Evolutionary conservation across 1,140 invertebrate species (phyloP).

Genomic region (Drosophila lini): DNA sequence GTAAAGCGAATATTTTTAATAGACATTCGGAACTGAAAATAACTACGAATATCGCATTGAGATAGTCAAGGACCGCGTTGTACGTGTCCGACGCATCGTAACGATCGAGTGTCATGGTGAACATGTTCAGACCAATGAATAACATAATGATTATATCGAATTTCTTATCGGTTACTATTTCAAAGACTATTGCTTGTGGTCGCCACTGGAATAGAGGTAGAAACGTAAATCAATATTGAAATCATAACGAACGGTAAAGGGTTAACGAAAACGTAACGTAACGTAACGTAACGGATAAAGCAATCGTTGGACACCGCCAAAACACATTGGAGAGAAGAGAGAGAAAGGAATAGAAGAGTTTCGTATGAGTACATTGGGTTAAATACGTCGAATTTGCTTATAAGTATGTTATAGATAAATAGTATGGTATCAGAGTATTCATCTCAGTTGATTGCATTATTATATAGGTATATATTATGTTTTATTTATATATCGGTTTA

Average conservation of each 20-base stretch:
- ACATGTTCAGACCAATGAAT: slow-evolving; percentile 99
- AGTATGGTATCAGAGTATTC: slow-evolving; percentile 26
- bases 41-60: slow-evolving; percentile 99
- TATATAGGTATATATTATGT: slow-evolving; percentile 12
- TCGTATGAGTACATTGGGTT: slow-evolving; percentile 74
- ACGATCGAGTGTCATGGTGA: slow-evolving; percentile 99
- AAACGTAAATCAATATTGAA: slow-evolving; percentile 40
- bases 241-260: slow-evolving; percentile 24
- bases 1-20: slow-evolving; percentile 98
- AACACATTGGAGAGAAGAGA: slow-evolving; percentile 76
- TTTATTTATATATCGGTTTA: slow-evolving; percentile 12
- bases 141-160: slow-evolving; percentile 99
- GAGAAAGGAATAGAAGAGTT: slow-evolving; percentile 80
- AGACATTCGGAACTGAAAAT: slow-evolving; percentile 99
- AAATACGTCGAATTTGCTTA: slow-evolving; percentile 53
- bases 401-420: slow-evolving; percentile 38
- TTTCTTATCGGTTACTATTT: slow-evolving; percentile 98
- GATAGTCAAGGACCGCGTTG: slow-evolving; percentile 92
- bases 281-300: slow-evolving; percentile 17
- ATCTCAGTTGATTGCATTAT: slow-evolving; percentile 23
- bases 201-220: slow-evolving; percentile 90
- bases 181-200: slow-evolving; percentile 97
- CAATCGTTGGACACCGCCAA: slow-evolving; percentile 45
- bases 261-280: slow-evolving; percentile 22
- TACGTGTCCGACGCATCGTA: slow-evolving; percentile 94